Conservation (phyloP, 2,888 invertebrate species). For the Epirrita christyi region DNA sequence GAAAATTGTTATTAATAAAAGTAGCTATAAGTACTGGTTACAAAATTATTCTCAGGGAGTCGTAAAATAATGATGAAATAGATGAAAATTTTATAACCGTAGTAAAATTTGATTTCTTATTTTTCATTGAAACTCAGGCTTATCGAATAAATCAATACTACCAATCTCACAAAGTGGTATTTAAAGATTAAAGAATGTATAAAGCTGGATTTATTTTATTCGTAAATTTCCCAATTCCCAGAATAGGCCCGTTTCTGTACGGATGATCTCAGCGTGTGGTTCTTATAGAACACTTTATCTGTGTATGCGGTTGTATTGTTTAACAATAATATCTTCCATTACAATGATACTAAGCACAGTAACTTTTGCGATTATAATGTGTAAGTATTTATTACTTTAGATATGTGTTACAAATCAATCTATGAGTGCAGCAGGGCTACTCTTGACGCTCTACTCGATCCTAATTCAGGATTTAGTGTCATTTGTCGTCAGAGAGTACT, state of each 20-base stretch:
- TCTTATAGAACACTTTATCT: conserved; percentile 18
- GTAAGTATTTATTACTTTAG: too few relatives aligned
- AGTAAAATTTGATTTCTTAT: background rate
- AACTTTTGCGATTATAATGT: too few relatives aligned
- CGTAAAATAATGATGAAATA: too few relatives aligned
- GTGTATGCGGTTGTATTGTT: background rate
- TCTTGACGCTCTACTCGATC: too few relatives aligned
- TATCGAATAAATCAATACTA: conserved; percentile 23
- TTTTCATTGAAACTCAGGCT: conserved; percentile 1
- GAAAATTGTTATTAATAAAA: too few relatives aligned
- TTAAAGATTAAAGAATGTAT: conserved; percentile 31
- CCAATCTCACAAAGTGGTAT: conserved; percentile 12
- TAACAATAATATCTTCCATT: conserved; percentile 3
- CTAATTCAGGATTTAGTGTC: too few relatives aligned
- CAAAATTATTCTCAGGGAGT: too few relatives aligned
- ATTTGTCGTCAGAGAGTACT: too few relatives aligned
- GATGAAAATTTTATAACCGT: background rate
- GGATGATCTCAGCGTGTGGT: conserved; percentile 52
- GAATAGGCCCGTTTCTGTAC: conserved; percentile 42
- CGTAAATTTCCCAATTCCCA: conserved; percentile 36
- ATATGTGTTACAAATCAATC: too few relatives aligned
- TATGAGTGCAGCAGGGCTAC: too few relatives aligned
- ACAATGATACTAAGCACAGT: conserved; percentile 5
- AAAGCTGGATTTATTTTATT: conserved; percentile 31
- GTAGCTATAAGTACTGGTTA: too few relatives aligned